Conservation (phyloP, 2,797 vertebrate genomes). For the Hylomyscus alleni region DNA sequence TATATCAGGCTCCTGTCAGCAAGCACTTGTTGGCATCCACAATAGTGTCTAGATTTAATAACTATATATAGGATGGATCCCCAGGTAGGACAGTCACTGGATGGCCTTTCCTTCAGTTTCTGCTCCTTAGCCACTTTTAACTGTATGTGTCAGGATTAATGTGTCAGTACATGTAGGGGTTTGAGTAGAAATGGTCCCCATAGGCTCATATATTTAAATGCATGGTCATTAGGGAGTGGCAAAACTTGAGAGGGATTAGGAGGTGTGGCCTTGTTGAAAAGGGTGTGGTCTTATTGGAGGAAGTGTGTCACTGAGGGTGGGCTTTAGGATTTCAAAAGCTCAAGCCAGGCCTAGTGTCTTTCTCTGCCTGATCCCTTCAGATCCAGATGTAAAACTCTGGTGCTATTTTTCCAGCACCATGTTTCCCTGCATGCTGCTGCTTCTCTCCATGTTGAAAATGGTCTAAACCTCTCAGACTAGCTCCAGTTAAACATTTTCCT, state of each 20-base stretch:
- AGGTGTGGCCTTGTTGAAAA: neutral
- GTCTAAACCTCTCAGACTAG: neutral
- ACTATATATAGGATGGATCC: no score
- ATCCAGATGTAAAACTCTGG: neutral
- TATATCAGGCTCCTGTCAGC: no score
- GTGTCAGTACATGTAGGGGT: no score
- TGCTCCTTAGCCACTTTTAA: neutral
- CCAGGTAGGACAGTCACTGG: no score
- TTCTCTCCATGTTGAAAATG: neutral
- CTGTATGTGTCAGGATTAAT: neutral
- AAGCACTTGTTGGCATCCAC: no score
- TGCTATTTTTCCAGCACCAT: neutral
- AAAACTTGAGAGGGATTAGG: neutral
- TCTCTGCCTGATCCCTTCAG: neutral
- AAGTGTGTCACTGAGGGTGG: neutral
- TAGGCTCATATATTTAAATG: neutral
- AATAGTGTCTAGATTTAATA: no score
- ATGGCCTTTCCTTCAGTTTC: no score
- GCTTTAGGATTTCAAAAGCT: neutral
- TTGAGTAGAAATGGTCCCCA: neutral
- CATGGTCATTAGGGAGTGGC: neutral
- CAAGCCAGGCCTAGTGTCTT: neutral
- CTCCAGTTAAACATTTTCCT: no score
- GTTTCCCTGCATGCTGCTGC: no score
- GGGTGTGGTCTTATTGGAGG: neutral